Conservation (phyloP, 2,888 invertebrate genomes). For the Nephrotoma guestfalica region DNA sequence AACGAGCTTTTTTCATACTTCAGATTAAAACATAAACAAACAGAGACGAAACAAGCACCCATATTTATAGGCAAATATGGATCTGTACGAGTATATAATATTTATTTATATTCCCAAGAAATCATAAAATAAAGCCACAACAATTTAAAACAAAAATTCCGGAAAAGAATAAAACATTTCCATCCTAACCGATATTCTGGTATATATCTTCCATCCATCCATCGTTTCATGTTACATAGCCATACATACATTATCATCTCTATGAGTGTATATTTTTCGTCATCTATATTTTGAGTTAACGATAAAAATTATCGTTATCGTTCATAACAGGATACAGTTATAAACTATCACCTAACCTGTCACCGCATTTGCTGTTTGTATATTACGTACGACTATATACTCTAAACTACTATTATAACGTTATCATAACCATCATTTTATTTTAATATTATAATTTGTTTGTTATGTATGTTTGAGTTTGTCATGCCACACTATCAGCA, state of each 20-base stretch:
- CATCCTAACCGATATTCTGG: background rate
- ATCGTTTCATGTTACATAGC: background rate
- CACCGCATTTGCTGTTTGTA: background rate
- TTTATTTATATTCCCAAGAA: background rate
- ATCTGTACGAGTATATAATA: background rate
- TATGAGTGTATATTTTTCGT: background rate
- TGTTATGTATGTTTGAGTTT: background rate
- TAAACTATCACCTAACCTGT: background rate
- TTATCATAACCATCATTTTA: background rate
- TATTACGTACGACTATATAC: background rate
- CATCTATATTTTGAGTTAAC: background rate
- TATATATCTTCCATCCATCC: background rate
- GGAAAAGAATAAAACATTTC: background rate
- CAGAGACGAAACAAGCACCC: background rate
- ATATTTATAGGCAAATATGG: background rate
- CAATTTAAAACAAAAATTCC: background rate
- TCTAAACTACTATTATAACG: background rate
- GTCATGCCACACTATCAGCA: background rate
- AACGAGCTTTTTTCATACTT: background rate
- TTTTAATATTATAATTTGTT: background rate
- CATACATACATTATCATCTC: background rate
- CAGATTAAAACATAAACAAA: background rate
- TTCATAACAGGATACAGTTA: background rate
- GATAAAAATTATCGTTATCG: background rate
- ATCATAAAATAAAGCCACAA: background rate